Percentiles rank a stretch among this genome's conserved stretches.
phyloP scores from a whole-genome alignment of 2,797 vertebrate species.

The Onychomys torridus region DNA sequence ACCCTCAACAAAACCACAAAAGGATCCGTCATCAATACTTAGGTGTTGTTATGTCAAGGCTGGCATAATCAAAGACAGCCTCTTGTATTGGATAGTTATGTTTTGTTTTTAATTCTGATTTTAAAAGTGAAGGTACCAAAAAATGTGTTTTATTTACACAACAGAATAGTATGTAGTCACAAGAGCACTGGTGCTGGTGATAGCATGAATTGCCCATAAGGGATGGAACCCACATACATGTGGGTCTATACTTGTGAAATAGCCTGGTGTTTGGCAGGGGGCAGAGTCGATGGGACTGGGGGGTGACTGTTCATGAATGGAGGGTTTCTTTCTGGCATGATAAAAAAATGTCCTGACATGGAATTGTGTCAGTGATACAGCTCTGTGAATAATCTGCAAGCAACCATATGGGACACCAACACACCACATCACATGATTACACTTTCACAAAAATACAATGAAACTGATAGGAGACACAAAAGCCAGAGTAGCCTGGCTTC shows the following conservation, averaged over 20 bases:
- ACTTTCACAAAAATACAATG: not conserved
- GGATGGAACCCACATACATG: not conserved
- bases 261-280: not conserved
- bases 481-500: not conserved
- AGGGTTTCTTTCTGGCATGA: not conserved
- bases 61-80: not conserved
- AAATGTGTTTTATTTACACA: not conserved
- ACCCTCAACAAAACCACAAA: not conserved
- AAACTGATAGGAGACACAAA: not conserved
- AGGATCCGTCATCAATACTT: rapidly evolving
- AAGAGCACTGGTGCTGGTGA: rapidly evolving
- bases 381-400: too few species aligned
- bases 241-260: rapidly evolving
- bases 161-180: not conserved
- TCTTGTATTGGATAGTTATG: not conserved
- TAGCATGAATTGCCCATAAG: not conserved
- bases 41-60: rapidly evolving
- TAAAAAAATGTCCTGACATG: not conserved
- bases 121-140: not conserved
- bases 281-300: rapidly evolving
- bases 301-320: not conserved
- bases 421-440: not conserved
- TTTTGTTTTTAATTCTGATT: not conserved
- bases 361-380: too few species aligned
- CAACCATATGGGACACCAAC: too few species aligned